A percentile compares a stretch with the other conserved stretches of the same genome.
These are phyloP conservation scores for Drosophila lacicola DNA, from an alignment of 2,888 invertebrate species.

Conservation along the genomic window DNA sequence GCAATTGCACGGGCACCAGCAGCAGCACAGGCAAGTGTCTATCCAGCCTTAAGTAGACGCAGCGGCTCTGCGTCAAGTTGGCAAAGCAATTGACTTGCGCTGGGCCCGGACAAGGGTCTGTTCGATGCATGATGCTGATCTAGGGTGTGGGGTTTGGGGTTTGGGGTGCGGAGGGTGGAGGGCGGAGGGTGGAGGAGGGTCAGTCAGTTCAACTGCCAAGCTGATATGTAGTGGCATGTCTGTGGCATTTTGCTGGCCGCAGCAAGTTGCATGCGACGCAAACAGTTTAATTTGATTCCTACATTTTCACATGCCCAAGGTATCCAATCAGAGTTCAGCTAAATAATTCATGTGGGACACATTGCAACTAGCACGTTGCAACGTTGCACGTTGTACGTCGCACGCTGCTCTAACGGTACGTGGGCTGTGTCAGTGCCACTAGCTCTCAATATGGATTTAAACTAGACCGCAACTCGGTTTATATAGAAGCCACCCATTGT, in stretches of 20 bases:
- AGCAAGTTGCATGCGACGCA: slow-evolving; percentile 27
- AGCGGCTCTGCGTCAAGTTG: slow-evolving; percentile 64
- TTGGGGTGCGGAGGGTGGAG: not conserved
- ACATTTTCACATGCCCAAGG: slow-evolving; percentile 52
- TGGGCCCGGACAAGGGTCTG: slow-evolving; percentile 21
- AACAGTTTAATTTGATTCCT: slow-evolving; percentile 63
- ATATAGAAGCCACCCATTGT: slow-evolving; percentile 20
- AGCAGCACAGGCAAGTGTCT: slow-evolving; percentile 24
- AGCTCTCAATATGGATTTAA: slow-evolving; percentile 30
- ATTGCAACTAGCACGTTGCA: slow-evolving; percentile 24
- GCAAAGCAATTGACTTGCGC: slow-evolving; percentile 63
- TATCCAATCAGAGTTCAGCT: slow-evolving; percentile 57
- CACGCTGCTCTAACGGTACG: slow-evolving; percentile 31
- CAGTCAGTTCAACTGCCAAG: slow-evolving; percentile 10
- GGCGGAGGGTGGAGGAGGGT: not conserved
- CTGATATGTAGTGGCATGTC: slow-evolving; percentile 8
- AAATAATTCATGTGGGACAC: slow-evolving; percentile 74
- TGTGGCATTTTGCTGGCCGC: slow-evolving; percentile 24
- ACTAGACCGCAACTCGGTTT: slow-evolving; percentile 31
- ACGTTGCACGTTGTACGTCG: slow-evolving; percentile 3
- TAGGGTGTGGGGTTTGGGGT: not conserved
- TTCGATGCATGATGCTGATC: slow-evolving; percentile 1
- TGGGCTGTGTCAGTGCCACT: slow-evolving; percentile 4
- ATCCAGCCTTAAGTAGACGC: slow-evolving; percentile 55
- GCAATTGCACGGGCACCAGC: slow-evolving; percentile 15